These are phyloP conservation scores for Prinia subflava DNA, from an alignment of 2,113 vertebrate species.

Conservation along the genomic window DNA sequence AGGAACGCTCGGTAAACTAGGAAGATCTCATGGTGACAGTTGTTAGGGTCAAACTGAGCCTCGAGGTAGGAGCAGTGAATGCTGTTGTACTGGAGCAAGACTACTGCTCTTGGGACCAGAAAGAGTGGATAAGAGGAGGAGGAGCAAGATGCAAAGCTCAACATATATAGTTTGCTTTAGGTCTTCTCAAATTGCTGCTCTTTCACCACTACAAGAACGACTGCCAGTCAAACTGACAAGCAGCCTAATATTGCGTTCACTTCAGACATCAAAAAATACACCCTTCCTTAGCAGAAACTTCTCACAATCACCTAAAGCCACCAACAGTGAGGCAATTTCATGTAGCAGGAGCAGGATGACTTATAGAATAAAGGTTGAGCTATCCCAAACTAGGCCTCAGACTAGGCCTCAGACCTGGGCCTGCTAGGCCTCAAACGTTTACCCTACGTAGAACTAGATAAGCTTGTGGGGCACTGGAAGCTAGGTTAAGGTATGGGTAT, in stretches of 20 bases:
- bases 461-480: no score
- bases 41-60: background rate
- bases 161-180: background rate
- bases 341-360: no score
- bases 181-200: background rate
- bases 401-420: no score
- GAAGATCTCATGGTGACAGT: no score
- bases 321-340: background rate
- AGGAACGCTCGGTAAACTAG: no score
- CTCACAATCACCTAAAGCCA: background rate
- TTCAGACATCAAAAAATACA: background rate
- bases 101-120: background rate
- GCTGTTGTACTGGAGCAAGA: background rate
- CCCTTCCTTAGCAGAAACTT: background rate
- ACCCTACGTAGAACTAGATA: no score
- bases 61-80: rapidly evolving
- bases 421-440: no score
- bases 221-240: background rate
- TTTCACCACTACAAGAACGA: background rate
- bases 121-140: background rate
- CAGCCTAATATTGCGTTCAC: background rate
- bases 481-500: no score
- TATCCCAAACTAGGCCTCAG: no score
- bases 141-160: background rate
- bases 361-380: no score